phyloP scores from a whole-genome alignment of 2,888 invertebrate genomes.

The Macrosoma leucophasiata region DNA sequence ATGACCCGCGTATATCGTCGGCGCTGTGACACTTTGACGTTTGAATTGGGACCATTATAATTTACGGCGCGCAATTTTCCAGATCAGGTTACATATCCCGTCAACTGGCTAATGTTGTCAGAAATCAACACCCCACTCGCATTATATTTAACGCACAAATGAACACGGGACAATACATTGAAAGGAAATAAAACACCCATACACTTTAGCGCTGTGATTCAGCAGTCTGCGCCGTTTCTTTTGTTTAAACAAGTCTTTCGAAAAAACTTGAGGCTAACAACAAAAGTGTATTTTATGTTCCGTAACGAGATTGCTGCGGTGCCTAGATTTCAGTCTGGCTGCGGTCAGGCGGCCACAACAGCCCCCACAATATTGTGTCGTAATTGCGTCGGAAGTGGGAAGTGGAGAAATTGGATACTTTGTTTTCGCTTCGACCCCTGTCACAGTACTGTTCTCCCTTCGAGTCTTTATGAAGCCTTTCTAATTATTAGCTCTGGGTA shows the following conservation, averaged over 20 bases:
- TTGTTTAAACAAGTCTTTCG: slow-evolving; percentile 54
- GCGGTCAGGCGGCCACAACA: slow-evolving; percentile 46
- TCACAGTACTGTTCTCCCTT: slow-evolving; percentile 33
- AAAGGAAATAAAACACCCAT: slow-evolving; percentile 20
- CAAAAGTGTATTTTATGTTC: slow-evolving; percentile 59
- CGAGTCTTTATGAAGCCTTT: slow-evolving; percentile 54
- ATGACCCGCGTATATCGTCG: too few relatives aligned
- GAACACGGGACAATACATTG: slow-evolving; percentile 17
- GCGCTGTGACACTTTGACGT: slow-evolving; percentile 23
- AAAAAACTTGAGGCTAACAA: slow-evolving; percentile 53
- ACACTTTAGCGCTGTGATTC: slow-evolving; percentile 23
- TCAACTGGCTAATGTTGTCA: slow-evolving; percentile 28
- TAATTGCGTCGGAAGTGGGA: slow-evolving; percentile 70
- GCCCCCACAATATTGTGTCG: slow-evolving; percentile 54
- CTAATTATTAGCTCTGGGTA: slow-evolving; percentile 53
- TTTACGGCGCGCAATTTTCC: slow-evolving; percentile 22
- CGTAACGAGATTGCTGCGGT: slow-evolving; percentile 62
- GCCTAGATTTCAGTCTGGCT: slow-evolving; percentile 54
- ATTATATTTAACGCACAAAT: slow-evolving; percentile 19
- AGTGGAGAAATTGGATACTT: slow-evolving; percentile 67
- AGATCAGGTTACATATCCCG: slow-evolving; percentile 27
- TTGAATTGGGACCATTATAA: slow-evolving; percentile 25
- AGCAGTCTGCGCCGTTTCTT: slow-evolving; percentile 36
- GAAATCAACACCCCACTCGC: slow-evolving; percentile 12
- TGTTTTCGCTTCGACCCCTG: slow-evolving; percentile 49